Base-by-base conservation (phyloP, 2,888 invertebrate species). In the Oscheius sp. region DNA sequence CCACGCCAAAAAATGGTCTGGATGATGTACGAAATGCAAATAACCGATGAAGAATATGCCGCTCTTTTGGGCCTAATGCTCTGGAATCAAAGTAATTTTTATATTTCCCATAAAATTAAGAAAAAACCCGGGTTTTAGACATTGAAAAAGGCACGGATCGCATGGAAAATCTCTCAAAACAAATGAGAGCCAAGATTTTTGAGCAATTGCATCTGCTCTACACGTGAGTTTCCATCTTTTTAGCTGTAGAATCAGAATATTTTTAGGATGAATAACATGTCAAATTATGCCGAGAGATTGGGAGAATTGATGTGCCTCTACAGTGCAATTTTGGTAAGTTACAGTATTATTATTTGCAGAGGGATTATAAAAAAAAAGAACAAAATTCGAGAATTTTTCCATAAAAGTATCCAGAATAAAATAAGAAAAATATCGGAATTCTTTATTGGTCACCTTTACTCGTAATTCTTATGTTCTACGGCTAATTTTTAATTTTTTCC, bases 281-380 rank as follows among this genome's bases (percentile, higher is more conserved):
- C 68, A 25, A 74, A 76, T 55, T 76, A 76, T 29, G 70, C 76
- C 2, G 68, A 74, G 0, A 45, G 76, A 55, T 27, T 76, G 21
- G 76, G 76, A 29, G 76, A 76, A n/a, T 25, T 76, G 41, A 73
- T 76, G 76, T 71, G 74, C 49, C 74, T 76, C n/a, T 71, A 69
- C 53, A 74, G 71, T 35, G 69, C 71, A 23, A 61, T 76, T 13
- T 55, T 74, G 70, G 76, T 76, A 7, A 16, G 64, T 75, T 46
- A 13, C 35, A n/a, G n/a, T n/a, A n/a, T 45, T 16, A 45, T 16
- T 45, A 9, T 45, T 0, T 16, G 12, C 12, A 45, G 9, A 45
- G 9, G n/a, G n/a, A n/a, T n/a, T n/a, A n/a, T n/a, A n/a, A n/a
- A n/a, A n/a, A n/a, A n/a, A n/a, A n/a, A n/a, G n/a, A n/a, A n/a